Percentiles rank a stretch among this genome's conserved stretches.
Evolutionary conservation across 2,888 invertebrate genomes (phyloP).

Genomic region (Pristionchus exspectatus): DNA sequence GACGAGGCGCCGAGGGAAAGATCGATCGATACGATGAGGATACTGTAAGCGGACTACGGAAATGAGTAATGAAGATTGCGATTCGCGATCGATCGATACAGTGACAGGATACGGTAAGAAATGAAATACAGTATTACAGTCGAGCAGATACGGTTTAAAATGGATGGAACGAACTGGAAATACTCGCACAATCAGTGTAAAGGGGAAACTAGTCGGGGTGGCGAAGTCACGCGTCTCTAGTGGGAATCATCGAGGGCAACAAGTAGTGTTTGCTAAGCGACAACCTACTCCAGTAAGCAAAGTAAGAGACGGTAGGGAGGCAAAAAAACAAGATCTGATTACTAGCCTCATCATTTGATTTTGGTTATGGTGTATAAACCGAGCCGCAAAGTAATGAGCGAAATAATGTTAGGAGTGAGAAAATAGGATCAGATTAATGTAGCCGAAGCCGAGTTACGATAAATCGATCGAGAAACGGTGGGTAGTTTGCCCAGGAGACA

Average conservation of each 20-base stretch:
- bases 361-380: background rate
- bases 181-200: background rate
- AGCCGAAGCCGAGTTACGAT: background rate
- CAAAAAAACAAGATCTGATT: background rate
- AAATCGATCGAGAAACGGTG: background rate
- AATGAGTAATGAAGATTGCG: background rate
- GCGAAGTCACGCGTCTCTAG: background rate
- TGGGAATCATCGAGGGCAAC: constrained; percentile 32
- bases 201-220: background rate
- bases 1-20: background rate
- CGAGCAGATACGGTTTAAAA: background rate
- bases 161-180: background rate
- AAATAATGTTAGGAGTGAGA: background rate
- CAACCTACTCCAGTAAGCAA: background rate
- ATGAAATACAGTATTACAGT: background rate
- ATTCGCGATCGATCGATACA: background rate
- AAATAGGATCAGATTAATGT: background rate
- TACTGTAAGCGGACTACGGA: background rate
- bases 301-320: background rate
- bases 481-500: constrained; percentile 1
- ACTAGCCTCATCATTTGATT: background rate
- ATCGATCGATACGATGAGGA: constrained; percentile 34
- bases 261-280: constrained; percentile 13
- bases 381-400: background rate
- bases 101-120: background rate